Percentiles rank a stretch among this genome's conserved stretches.
These are phyloP conservation scores for Oreochromis spilurus DNA, from an alignment of 2,113 vertebrate species.

Conservation along the genomic window DNA sequence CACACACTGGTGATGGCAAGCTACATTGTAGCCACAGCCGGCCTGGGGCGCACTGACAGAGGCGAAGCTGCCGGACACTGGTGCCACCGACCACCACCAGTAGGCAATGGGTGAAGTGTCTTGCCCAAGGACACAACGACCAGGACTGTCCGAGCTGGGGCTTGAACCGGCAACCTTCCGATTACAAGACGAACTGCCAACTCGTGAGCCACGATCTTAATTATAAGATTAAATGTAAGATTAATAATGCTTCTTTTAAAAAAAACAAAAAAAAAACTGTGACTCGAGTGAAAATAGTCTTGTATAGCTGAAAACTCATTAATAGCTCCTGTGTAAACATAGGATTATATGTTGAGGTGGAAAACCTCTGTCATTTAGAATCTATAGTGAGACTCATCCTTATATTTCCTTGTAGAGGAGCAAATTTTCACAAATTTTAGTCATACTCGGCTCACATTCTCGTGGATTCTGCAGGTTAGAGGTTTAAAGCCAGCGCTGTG, in stretches of 20 bases:
- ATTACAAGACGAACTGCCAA: no score
- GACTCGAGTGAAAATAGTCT: background rate
- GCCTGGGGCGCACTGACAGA: no score
- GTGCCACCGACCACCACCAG: no score
- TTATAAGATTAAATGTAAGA: background rate
- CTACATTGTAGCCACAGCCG: no score
- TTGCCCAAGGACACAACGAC: no score
- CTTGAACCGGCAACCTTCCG: no score
- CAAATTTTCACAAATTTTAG: background rate
- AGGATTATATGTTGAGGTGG: background rate
- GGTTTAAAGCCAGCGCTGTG: background rate
- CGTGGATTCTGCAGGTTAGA: background rate
- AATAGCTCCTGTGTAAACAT: background rate
- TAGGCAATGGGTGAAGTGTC: no score
- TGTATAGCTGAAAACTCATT: background rate
- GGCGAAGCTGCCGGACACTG: no score
- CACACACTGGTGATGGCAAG: no score
- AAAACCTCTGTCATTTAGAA: background rate
- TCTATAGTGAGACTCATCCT: background rate
- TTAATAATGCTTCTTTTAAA: background rate
- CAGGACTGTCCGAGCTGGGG: no score
- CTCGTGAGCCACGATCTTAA: background rate
- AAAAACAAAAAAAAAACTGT: accelerated
- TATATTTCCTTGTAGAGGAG: background rate
- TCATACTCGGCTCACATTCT: background rate